These are phyloP conservation scores for Danio choprae DNA, from an alignment of 2,797 vertebrate genomes.

Conservation along the genomic window DNA sequence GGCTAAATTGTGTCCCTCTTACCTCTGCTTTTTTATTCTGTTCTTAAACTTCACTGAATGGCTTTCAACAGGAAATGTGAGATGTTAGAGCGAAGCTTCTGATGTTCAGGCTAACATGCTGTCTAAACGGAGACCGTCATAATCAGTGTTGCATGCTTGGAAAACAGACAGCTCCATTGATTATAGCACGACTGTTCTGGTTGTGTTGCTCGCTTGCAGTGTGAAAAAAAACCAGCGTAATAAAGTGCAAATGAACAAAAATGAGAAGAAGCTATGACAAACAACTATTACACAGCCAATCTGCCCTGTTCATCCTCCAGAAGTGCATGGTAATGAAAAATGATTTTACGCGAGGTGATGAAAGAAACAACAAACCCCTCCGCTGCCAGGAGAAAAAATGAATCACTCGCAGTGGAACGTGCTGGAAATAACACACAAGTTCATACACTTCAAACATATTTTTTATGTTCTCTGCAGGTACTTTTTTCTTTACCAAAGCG, in stretches of 20 bases:
- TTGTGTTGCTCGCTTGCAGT: not conserved
- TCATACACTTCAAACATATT: not conserved
- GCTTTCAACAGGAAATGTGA: slow-evolving; percentile 23
- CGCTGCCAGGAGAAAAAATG: not conserved
- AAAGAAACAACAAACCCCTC: slow-evolving; percentile 23
- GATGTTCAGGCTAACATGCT: slow-evolving; percentile 22
- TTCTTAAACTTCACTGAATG: slow-evolving; percentile 7
- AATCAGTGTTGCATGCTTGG: slow-evolving; percentile 20
- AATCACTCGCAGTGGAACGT: slow-evolving; percentile 2
- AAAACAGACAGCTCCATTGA: slow-evolving; percentile 12
- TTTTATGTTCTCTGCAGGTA: slow-evolving; percentile 1
- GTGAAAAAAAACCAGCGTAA: not conserved
- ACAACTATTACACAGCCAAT: slow-evolving; percentile 3
- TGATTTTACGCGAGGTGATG: slow-evolving; percentile 3
- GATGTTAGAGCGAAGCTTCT: not conserved
- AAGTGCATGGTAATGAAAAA: slow-evolving; percentile 22
- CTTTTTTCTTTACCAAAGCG: not conserved
- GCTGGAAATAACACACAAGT: not conserved
- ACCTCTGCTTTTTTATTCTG: slow-evolving; percentile 34
- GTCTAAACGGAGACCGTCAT: not conserved
- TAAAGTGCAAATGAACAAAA: slow-evolving; percentile 29
- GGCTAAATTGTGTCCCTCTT: not conserved
- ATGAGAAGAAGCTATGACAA: slow-evolving; percentile 29
- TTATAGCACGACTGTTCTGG: not conserved
- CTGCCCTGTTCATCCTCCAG: slow-evolving; percentile 9